Conservation (phyloP, 1,140 invertebrate genomes). For the Drosophila suzukii region DNA sequence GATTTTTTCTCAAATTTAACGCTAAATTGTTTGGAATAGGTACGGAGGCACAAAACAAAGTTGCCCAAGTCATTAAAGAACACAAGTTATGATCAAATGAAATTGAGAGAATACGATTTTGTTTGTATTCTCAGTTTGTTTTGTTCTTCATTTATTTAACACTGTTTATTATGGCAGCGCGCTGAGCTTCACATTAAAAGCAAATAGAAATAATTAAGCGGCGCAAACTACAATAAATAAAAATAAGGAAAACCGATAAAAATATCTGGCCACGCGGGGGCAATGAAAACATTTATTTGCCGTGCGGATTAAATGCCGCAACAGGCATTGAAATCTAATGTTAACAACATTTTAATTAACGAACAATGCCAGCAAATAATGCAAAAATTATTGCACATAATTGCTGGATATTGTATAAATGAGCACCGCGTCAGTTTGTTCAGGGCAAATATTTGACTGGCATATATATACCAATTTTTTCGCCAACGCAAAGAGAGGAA, state of each 20-base stretch:
- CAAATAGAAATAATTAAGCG: conserved; percentile 78
- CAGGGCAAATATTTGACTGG: conserved; percentile 59
- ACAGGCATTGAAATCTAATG: conserved; percentile 72
- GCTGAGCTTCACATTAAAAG: conserved; percentile 36
- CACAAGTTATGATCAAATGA: conserved; percentile 66
- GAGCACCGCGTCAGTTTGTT: conserved; percentile 32
- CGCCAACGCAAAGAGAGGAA: not conserved
- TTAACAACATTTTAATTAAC: conserved; percentile 81
- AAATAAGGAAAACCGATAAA: conserved; percentile 35
- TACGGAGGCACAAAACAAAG: conserved; percentile 6
- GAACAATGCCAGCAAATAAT: conserved; percentile 43
- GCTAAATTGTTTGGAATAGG: conserved; percentile 62
- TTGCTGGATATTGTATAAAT: conserved; percentile 57
- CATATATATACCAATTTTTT: conserved; percentile 35
- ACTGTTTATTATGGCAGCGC: conserved; percentile 43
- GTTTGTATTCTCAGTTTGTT: conserved; percentile 10
- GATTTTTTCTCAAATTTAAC: conserved; percentile 39
- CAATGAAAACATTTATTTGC: conserved; percentile 72
- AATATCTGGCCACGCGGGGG: conserved; percentile 1
- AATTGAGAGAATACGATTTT: conserved; percentile 32
- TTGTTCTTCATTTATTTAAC: conserved; percentile 33
- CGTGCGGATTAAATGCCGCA: conserved; percentile 57
- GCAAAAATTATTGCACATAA: conserved; percentile 39
- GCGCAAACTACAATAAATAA: conserved; percentile 53
- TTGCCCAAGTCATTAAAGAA: conserved; percentile 54